Base-by-base conservation (phyloP, 1,140 invertebrate species). In the Trachelipus rathkii region DNA sequence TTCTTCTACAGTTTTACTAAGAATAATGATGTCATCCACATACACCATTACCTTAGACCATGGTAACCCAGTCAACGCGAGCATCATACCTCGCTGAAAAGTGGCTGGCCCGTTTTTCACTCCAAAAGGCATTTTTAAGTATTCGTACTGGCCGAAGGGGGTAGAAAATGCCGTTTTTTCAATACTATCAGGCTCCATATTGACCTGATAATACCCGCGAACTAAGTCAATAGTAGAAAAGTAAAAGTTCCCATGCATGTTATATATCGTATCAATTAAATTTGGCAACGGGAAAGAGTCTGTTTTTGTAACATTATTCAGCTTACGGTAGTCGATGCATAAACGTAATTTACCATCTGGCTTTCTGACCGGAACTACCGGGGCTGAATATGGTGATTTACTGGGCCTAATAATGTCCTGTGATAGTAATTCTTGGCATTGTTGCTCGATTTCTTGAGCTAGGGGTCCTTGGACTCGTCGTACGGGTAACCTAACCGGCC, bases 301-400 rank as follows among this genome's bases (percentile, higher is more conserved):
- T 15, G 3, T 10, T 71, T 23, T 71, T 3, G 69, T 71, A 5
- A 71, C 69, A 23, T 71, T 11, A 23, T 71, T 71, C 69, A 71
- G 11, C 21, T 15, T 3, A 5, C 3, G 0, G 43, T 71, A 76
- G 70, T 24, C 50, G 0, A 75, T 45, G 23, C 77, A 68, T 21
- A 73, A 44, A 79, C 13, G 44, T 15, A 24, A n/a, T 0, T 0
- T 1, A 10, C 23, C 10, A 70, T 76, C 24, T 45, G 15, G 46
- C 10, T 70, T 60, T 13, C 33, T 71, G 0, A 73, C 15, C 5
- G 68, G 6, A 15, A 76, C 21, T 6, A 73, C 21, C 10, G 74
- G 60, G 21, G 21, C 24, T 21, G 23, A 76, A n/a, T 60, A 23
- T 15, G 13, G 33, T 23, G 67, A 53, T 19, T 43, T 72, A 15